Conservation (phyloP, 2,797 vertebrate species). For the Urosaurus nigricauda region DNA sequence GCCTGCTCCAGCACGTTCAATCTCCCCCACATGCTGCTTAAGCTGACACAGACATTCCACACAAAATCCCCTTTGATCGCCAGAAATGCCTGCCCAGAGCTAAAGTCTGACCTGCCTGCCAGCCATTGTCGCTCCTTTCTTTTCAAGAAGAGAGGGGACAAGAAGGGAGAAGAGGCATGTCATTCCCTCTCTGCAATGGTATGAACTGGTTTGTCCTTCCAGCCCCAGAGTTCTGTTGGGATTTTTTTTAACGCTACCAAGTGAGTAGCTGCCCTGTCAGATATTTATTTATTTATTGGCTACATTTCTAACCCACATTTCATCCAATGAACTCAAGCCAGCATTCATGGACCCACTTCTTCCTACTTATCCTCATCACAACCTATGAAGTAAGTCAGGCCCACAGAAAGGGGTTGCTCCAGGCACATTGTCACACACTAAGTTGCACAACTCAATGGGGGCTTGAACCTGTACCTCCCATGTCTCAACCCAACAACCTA, state of each 20-base stretch:
- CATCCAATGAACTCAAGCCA: neutral
- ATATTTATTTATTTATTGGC: neutral
- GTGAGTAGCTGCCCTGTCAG: neutral
- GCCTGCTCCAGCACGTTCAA: slow-evolving; percentile 36
- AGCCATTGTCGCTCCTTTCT: slow-evolving; percentile 23
- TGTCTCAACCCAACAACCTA: neutral
- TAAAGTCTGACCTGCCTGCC: slow-evolving; percentile 41
- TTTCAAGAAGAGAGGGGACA: neutral
- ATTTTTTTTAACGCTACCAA: neutral
- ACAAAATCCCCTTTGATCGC: slow-evolving; percentile 49
- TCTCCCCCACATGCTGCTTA: slow-evolving; percentile 44
- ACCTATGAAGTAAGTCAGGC: neutral
- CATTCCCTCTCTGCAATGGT: neutral
- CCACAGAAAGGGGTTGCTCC: neutral
- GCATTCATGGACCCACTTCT: neutral
- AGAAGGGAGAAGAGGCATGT: neutral
- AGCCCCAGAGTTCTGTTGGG: too few relatives aligned
- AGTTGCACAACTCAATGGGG: neutral
- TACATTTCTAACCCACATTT: neutral
- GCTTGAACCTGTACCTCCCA: neutral
- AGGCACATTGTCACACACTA: too few relatives aligned
- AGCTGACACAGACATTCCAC: slow-evolving; percentile 53
- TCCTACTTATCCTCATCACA: neutral
- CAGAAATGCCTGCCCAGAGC: slow-evolving; percentile 47
- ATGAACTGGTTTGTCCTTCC: neutral